Evolutionary conservation across 1,140 invertebrate genomes (phyloP), one percentile per base, ranked within the genome.

Genomic region (Monomorium pharaonis): DNA sequence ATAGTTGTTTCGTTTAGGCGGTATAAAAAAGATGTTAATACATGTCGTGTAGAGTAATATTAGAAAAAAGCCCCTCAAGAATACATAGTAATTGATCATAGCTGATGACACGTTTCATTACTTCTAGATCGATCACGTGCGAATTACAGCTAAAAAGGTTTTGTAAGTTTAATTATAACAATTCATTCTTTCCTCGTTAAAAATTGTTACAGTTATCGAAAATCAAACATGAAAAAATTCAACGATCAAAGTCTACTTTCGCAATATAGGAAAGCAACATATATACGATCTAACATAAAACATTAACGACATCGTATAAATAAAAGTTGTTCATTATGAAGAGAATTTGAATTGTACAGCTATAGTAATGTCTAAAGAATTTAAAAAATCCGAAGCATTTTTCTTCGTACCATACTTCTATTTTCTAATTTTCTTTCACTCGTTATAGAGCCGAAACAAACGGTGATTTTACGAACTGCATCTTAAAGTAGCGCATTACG

Each of bases 401-500:
- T 86, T 91, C 80, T n/a, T n/a, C 62, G 33, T 91, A 90, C 92
- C 87, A 86, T 91, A 14, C 27, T 77, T 63, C 18, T 18, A n/a
- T 42, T 54, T 69, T 21, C 21, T 72, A 58, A 37, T 67, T 63
- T 24, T 77, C 18, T 54, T 27, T 44, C 84, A 88, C 84, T 92
- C 85, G 89, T 86, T 89, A 86, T 90, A 90, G 62, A 44, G 92
- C 87, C 85, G 75, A 93, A 93, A 83, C 91, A 88, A 94, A 94
- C 86, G 89, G 88, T 91, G 91, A 90, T 91, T 88, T 84, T 88
- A 91, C 87, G 92, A 92, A 88, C 86, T 92, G 88, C 88, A 89
- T 93, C 91, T 92, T 93, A 93, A 93, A 91, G 91, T 93, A 93
- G 89, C 91, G 91, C 91, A 88, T 90, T 93, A 94, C 92, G 88